phyloP scores from a whole-genome alignment of 2,888 invertebrate species.

The Macropis europaea region DNA sequence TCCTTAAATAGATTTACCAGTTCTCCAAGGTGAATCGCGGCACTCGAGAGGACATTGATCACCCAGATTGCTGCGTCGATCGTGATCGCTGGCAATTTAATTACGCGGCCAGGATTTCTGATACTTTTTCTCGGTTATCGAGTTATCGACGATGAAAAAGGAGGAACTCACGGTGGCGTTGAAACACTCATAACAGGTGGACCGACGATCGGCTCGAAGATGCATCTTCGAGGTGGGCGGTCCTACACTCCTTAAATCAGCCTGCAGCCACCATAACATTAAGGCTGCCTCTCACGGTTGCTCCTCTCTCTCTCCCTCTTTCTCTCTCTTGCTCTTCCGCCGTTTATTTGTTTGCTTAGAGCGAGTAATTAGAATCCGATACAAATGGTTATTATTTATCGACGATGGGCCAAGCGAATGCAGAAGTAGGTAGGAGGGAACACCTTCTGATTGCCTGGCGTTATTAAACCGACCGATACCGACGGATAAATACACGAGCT shows the following conservation, averaged over 20 bases:
- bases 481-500: constrained; percentile 65
- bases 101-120: constrained; percentile 25
- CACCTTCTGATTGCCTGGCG: constrained; percentile 72
- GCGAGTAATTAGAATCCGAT: constrained; percentile 79
- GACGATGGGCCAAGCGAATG: constrained; percentile 36
- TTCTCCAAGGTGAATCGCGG: too few relatives aligned
- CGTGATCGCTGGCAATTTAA: constrained; percentile 31
- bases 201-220: constrained; percentile 64
- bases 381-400: constrained; percentile 78
- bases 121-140: constrained; percentile 31
- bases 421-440: constrained; percentile 42
- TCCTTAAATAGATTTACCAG: too few relatives aligned
- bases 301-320: constrained; percentile 36
- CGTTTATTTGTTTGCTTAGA: constrained; percentile 79
- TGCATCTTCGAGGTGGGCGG: constrained; percentile 77
- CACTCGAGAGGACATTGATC: too few relatives aligned
- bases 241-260: constrained; percentile 79
- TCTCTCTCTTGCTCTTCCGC: constrained; percentile 25
- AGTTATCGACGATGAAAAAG: constrained; percentile 12
- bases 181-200: constrained; percentile 72
- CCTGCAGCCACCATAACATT: constrained; percentile 74
- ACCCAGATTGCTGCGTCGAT: too few relatives aligned
- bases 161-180: constrained; percentile 63
- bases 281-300: constrained; percentile 63
- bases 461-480: constrained; percentile 73